Conservation (phyloP, 2,888 invertebrate genomes). For the Ommatoiulus sabulosus region DNA sequence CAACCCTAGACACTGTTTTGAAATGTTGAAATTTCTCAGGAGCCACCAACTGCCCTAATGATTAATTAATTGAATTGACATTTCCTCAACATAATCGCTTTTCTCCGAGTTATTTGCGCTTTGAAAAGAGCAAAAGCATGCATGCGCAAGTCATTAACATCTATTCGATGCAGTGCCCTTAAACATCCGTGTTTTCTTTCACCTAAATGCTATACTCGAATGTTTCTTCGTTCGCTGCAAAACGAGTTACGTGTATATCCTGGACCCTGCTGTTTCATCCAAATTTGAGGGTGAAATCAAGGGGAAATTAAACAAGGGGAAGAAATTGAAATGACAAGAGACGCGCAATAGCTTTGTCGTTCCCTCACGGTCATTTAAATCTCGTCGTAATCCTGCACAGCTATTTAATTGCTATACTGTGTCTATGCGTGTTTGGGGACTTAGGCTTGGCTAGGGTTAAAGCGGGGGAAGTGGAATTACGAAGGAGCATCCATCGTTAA, state of each 20-base stretch:
- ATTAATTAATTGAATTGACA: neutral
- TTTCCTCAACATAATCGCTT: neutral
- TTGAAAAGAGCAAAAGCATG: neutral
- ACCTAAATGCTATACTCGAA: neutral
- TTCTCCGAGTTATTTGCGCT: neutral
- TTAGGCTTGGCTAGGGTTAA: constrained; percentile 4
- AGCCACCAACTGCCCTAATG: neutral
- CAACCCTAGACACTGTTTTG: neutral
- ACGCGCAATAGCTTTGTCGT: neutral
- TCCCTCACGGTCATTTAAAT: constrained; percentile 40
- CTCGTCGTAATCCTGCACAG: constrained; percentile 39
- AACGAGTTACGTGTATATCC: neutral
- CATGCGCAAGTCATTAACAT: neutral
- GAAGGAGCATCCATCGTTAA: constrained; percentile 13
- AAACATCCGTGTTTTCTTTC: neutral
- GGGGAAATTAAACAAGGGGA: neutral
- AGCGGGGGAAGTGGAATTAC: constrained; percentile 11
- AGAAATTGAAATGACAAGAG: constrained; percentile 39
- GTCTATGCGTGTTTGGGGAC: neutral
- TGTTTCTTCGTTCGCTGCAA: neutral
- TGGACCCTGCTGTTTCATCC: neutral
- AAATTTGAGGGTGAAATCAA: constrained; percentile 32
- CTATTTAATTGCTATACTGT: constrained; percentile 2
- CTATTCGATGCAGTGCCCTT: neutral
- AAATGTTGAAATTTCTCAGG: neutral